phyloP scores from a whole-genome alignment of 2,113 vertebrate species.

The Tenebrosternarchus preto region DNA sequence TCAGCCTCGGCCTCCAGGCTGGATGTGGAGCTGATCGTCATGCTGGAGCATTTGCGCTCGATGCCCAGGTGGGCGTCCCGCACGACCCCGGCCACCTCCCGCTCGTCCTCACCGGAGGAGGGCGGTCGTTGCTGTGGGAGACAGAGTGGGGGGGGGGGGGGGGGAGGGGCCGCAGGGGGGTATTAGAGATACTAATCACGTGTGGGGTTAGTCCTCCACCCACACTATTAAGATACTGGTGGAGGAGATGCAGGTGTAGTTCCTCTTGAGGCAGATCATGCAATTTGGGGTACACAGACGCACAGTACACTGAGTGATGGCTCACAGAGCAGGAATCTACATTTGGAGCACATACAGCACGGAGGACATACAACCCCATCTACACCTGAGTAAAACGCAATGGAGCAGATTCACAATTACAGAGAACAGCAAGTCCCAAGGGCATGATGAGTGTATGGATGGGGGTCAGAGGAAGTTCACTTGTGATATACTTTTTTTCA shows the following conservation, averaged over 20 bases:
- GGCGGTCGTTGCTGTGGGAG: conserved; percentile 66
- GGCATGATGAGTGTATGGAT: neutral
- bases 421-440: neutral
- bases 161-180: conserved; percentile 24
- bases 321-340: neutral
- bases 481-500: neutral
- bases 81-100: conserved; percentile 75
- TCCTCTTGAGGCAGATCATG: neutral
- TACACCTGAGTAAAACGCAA: neutral
- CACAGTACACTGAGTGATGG: neutral
- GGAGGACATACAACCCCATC: neutral
- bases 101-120: conserved; percentile 80
- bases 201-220: conserved; percentile 4
- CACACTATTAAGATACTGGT: neutral
- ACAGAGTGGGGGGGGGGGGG: conserved; percentile 58
- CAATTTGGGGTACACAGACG: neutral
- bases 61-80: conserved; percentile 90
- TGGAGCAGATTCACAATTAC: neutral
- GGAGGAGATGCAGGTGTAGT: neutral
- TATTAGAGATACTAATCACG: too few species aligned
- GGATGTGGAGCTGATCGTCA: conserved; percentile 94
- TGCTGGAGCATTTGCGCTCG: conserved; percentile 95
- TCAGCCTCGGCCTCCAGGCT: conserved; percentile 94
- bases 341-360: too few species aligned
- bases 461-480: neutral